Evolutionary conservation across 1,140 invertebrate genomes (phyloP).

Genomic region (Dinoponera quadriceps): DNA sequence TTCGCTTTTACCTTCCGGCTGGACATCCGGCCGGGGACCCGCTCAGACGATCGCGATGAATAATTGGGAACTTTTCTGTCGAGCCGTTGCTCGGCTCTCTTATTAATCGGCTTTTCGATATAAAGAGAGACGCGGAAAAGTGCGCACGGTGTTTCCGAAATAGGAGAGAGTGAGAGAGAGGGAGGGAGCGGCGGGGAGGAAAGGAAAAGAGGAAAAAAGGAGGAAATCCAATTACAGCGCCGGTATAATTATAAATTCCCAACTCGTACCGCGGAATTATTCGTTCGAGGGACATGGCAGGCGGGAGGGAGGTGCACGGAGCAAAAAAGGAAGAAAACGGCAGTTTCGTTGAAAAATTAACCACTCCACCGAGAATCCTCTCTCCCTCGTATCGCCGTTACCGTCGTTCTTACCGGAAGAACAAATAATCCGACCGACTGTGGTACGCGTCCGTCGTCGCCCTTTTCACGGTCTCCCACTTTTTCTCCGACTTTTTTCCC

Average conservation of each 20-base stretch:
- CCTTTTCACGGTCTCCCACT: constrained; percentile 66
- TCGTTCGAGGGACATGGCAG: constrained; percentile 51
- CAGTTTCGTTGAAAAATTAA: constrained; percentile 61
- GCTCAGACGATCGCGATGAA: constrained; percentile 60
- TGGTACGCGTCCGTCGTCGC: constrained; percentile 40
- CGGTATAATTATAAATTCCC: constrained; percentile 58
- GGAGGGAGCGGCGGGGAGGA: not conserved
- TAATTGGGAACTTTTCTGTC: constrained; percentile 62
- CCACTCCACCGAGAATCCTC: constrained; percentile 33
- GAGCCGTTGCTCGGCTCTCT: constrained; percentile 26
- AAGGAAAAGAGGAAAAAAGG: constrained; percentile 9
- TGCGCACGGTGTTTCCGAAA: constrained; percentile 35
- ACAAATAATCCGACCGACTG: constrained; percentile 66
- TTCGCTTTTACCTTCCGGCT: constrained; percentile 64
- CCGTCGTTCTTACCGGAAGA: constrained; percentile 57
- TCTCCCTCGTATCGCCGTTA: constrained; percentile 20
- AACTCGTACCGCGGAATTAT: constrained; percentile 55
- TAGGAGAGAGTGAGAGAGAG: not conserved
- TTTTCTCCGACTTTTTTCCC: constrained; percentile 58
- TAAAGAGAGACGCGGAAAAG: constrained; percentile 47
- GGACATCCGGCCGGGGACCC: constrained; percentile 32
- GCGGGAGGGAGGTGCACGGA: not conserved
- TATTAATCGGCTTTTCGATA: constrained; percentile 59
- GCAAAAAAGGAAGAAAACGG: constrained; percentile 22
- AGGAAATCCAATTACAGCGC: constrained; percentile 53